Conservation (phyloP, 2,113 vertebrate genomes). For the Microcebus griseorufus region DNA sequence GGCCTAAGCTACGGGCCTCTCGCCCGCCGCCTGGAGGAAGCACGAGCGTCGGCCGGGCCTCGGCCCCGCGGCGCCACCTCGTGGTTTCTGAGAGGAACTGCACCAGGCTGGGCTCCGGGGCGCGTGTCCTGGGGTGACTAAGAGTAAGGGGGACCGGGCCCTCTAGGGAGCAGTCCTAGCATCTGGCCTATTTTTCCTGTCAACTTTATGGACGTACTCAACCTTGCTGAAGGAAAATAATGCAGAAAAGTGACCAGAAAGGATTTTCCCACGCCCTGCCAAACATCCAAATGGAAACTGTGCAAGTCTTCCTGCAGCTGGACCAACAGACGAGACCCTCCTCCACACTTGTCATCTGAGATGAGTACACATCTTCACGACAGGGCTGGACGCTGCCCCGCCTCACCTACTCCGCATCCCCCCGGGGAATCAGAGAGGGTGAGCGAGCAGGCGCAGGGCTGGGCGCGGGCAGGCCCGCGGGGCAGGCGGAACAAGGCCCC, state of each 20-base stretch:
- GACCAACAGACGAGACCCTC: background rate
- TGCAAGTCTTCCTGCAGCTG: background rate
- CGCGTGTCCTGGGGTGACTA: rapidly evolving
- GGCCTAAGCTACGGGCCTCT: rapidly evolving
- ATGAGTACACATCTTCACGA: background rate
- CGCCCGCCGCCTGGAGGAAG: rapidly evolving
- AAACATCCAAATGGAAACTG: background rate
- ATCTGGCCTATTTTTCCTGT: background rate
- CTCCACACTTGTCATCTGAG: background rate
- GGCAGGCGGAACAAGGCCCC: background rate
- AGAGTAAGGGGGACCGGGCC: rapidly evolving
- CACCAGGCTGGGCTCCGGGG: background rate
- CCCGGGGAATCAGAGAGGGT: background rate
- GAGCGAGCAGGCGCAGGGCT: background rate
- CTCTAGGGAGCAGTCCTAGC: background rate
- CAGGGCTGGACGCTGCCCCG: background rate
- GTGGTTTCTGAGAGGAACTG: background rate
- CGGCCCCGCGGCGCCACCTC: background rate
- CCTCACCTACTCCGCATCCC: background rate
- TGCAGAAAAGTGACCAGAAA: background rate
- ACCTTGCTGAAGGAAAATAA: background rate
- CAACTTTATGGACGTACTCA: too few species aligned
- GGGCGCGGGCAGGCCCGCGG: background rate
- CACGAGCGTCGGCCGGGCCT: rapidly evolving
- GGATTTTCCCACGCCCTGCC: background rate